Evolutionary conservation across 2,888 invertebrate species (phyloP).

Genomic region (Arrhopalites spinosus): DNA sequence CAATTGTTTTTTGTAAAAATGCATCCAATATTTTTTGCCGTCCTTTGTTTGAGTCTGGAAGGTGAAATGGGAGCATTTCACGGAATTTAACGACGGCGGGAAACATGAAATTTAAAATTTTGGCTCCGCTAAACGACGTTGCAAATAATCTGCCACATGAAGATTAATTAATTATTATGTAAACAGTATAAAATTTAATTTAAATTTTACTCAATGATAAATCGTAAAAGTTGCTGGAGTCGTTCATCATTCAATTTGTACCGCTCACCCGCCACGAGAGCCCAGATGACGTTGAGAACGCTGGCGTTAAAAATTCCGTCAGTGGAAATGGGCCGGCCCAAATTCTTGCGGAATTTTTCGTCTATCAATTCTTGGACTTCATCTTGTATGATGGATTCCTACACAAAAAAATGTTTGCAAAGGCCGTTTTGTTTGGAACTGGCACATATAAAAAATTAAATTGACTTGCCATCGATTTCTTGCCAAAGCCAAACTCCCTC

Average conservation of each 20-base stretch:
- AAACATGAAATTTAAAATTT: background rate
- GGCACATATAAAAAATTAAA: too few species aligned
- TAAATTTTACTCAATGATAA: background rate
- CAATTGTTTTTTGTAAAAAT: background rate
- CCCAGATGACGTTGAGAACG: constrained; percentile 5
- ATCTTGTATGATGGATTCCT: background rate
- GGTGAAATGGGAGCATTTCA: background rate
- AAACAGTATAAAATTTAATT: background rate
- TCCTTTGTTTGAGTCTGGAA: background rate
- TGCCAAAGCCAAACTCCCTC: too few species aligned
- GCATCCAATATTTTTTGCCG: background rate
- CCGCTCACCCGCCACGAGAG: constrained; percentile 6
- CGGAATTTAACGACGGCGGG: background rate
- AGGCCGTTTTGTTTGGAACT: too few species aligned
- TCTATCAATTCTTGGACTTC: background rate
- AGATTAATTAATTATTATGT: too few species aligned
- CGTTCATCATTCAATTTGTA: background rate
- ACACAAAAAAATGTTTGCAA: background rate
- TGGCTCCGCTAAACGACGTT: background rate
- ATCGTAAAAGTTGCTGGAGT: background rate
- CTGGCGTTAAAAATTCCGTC: background rate
- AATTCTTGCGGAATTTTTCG: background rate
- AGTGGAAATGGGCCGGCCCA: background rate
- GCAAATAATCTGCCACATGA: background rate
- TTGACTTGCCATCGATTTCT: too few species aligned